phyloP scores from a whole-genome alignment of 2,113 vertebrate genomes.

The Hemiscyllium ocellatum region DNA sequence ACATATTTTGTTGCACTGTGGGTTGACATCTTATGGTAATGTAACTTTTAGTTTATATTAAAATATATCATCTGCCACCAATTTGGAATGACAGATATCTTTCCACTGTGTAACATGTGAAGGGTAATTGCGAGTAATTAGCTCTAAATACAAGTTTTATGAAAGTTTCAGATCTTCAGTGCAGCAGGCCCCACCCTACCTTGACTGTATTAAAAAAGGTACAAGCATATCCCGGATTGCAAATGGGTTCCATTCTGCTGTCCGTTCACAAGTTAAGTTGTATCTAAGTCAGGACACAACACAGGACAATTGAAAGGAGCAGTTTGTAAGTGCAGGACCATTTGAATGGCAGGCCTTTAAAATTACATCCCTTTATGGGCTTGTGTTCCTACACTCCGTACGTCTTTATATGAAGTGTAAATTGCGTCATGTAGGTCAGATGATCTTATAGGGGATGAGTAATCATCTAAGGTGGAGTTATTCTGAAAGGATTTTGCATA shows the following conservation, averaged over 20 bases:
- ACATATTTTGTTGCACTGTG: background rate
- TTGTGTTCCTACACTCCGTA: too few species aligned
- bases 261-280: too few species aligned
- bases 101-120: background rate
- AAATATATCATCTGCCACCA: background rate
- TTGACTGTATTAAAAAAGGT: background rate
- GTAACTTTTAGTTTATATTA: background rate
- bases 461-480: background rate
- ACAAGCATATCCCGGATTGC: too few species aligned
- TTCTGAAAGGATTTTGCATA: background rate
- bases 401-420: background rate
- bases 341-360: too few species aligned
- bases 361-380: too few species aligned
- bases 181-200: background rate
- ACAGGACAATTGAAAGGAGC: too few species aligned
- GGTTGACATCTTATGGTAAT: background rate
- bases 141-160: background rate
- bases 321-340: too few species aligned
- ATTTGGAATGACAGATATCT: background rate
- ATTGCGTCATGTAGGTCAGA: background rate
- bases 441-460: background rate
- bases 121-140: background rate
- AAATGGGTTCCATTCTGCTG: too few species aligned
- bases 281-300: too few species aligned
- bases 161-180: background rate